Evolutionary conservation across 2,113 vertebrate genomes (phyloP), one percentile per base, ranked within the genome.

Genomic region (Cephalopholis sonnerati): DNA sequence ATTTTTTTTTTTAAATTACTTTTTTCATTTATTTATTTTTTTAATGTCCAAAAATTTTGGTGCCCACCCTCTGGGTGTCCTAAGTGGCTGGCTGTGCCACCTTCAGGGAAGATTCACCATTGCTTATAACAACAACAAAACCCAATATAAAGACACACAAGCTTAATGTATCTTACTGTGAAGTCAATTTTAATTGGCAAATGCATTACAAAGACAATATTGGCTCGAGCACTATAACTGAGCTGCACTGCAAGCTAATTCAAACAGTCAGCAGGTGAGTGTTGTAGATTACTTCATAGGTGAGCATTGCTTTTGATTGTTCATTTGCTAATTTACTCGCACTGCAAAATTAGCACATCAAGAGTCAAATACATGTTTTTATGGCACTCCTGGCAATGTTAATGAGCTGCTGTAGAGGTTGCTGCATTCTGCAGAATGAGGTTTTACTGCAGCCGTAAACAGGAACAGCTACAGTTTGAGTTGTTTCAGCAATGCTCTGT

Each of bases 401-500:
- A 92, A 89, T 83, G 86, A 90, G 87, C 55, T 79, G 61, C 73
- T 77, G 77, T 62, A 20, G 78, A 84, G 57, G 54, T 51, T 86
- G 58, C 68, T 74, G 79, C 55, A 72, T 89, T 74, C 54, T 51
- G 44, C 53, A 74, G 58, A 89, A 82, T 59, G 44, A 81, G 72
- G 48, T 83, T 90, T 88, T 84, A 93, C 76, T 85, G 75, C 84
- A 90, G 68, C 81, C 41, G 76, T 82, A 89, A 91, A 91, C 72
- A 79, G 64, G 65, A 78, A 55, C 64, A 82, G 77, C 59, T 79
- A 24, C 22, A 81, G 68, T 92, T 79, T 89, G 78, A 92, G 53
- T 78, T 91, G 79, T 89, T 94, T 92, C 66, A 76, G 73, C 70
- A 77, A 76, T 85, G 85, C 84, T 86, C 79, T 64, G 74, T 72